A percentile compares a stretch with the other conserved stretches of the same genome.
Evolutionary conservation across 2,888 invertebrate genomes (phyloP).

Genomic region (Ichneumon xanthorius): DNA sequence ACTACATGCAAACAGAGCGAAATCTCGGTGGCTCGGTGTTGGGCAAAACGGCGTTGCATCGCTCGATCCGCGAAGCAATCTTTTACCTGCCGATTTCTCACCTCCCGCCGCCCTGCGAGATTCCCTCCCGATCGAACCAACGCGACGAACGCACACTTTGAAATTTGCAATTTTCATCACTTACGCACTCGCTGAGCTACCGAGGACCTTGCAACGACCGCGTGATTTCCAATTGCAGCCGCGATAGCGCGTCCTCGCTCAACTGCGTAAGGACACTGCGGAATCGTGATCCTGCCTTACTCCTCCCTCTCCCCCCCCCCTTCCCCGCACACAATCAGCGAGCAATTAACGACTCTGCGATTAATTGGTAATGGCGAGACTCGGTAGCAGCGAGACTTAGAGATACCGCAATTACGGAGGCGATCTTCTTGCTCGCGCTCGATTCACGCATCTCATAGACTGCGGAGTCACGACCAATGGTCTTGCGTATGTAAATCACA

Average conservation of each 20-base stretch:
- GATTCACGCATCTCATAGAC: neutral
- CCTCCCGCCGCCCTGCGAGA: neutral
- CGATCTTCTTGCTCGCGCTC: neutral
- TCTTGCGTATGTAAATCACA: constrained; percentile 36
- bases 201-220: constrained; percentile 7
- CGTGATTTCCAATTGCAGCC: constrained; percentile 51
- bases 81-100: constrained; percentile 34
- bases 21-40: neutral
- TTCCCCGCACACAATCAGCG: constrained; percentile 69
- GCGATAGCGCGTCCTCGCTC: neutral
- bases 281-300: constrained; percentile 6
- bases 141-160: constrained; percentile 11
- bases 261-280: neutral
- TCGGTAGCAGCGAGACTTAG: constrained; percentile 48
- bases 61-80: constrained; percentile 24
- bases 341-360: constrained; percentile 77
- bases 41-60: neutral
- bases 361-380: constrained; percentile 70
- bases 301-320: too few species aligned
- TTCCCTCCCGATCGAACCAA: neutral
- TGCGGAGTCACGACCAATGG: neutral
- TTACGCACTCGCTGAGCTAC: constrained; percentile 34
- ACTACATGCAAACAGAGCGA: neutral
- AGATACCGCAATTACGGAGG: constrained; percentile 68
- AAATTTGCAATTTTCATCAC: constrained; percentile 44